These are phyloP conservation scores for Trigoniulus corallinus DNA, from an alignment of 1,140 invertebrate genomes.

Conservation along the genomic window DNA sequence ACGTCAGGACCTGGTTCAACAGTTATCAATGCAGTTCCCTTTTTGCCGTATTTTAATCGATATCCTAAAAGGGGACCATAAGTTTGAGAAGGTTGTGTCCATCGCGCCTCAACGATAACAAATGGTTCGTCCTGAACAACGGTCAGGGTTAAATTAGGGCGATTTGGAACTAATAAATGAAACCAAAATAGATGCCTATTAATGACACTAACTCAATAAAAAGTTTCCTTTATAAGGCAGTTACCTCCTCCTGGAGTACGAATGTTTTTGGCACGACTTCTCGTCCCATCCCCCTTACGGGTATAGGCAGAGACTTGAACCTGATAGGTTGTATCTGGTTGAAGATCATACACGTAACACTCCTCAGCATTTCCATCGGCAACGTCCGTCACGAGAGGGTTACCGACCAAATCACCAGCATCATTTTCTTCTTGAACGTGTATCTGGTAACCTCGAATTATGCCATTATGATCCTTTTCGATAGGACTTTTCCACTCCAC, in stretches of 20 bases:
- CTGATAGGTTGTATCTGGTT: conserved; percentile 84
- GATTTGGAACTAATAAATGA: conserved; percentile 46
- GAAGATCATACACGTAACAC: conserved; percentile 67
- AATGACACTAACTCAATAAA: not conserved
- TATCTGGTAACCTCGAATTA: conserved; percentile 90
- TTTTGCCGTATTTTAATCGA: conserved; percentile 59
- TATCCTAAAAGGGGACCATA: conserved; percentile 77
- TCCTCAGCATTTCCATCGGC: conserved; percentile 55
- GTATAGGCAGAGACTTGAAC: conserved; percentile 53
- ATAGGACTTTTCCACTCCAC: conserved; percentile 81
- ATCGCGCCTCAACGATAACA: conserved; percentile 73
- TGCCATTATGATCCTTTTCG: conserved; percentile 81
- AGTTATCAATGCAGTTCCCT: conserved; percentile 39
- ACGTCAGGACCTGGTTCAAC: conserved; percentile 36
- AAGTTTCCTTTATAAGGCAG: not conserved
- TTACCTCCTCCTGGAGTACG: conserved; percentile 70
- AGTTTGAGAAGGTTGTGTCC: conserved; percentile 67
- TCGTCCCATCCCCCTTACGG: conserved; percentile 81
- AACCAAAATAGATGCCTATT: no score
- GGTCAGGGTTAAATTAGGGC: conserved; percentile 64
- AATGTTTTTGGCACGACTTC: conserved; percentile 61
- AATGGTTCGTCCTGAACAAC: conserved; percentile 64
- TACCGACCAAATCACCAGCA: conserved; percentile 29
- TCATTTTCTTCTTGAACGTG: conserved; percentile 81
- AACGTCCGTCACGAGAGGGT: conserved; percentile 44